Base-by-base conservation (phyloP, 2,113 vertebrate genomes). In the Oostethus manadensis region DNA sequence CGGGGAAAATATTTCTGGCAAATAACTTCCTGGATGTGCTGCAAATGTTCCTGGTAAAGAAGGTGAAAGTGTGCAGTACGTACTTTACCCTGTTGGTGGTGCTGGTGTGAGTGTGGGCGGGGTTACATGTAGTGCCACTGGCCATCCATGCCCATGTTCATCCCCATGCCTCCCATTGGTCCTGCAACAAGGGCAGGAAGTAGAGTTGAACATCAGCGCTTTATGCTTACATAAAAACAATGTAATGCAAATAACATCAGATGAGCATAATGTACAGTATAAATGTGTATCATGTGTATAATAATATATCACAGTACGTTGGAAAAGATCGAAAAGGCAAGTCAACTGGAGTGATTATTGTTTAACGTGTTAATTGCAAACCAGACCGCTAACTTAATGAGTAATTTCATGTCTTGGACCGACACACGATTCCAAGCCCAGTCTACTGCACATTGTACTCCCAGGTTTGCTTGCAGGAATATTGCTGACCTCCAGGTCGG, bases 81-180 rank as follows among this genome's bases (percentile, higher is more conserved):
- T 92, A 97, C 94, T 89, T 93, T 86, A 91, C 88, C 90, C 86
- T 92, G 84, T 55, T 68, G 88, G 87, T 88, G 88, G 90, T 88
- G 74, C 61, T 82, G 73, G 91, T 84, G 91, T 91, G 89, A 83
- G 88, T 89, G 87, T 83, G 86, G 13, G 29, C 84, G 85, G 85
- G 82, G 87, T 93, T 97, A 99, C 96, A 99, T 98, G 92, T 99
- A 99, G 89, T 99, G 96, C 96, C 96, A 99, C 85, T 99, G 95
- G 71, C 96, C 96, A 62, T 99, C 96, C 96, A 99, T 99, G 77
- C 94, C 94, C 96, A 99, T 99, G 89, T 99, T 99, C 96, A 99
- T 97, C 68, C 95, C 94, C 96, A 99, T 97, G 82, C 93, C 93
- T 80, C 94, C 94, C 94, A 98, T 97, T 60, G 95, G 94, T 80